Conservation (phyloP, 2,888 invertebrate genomes). For the Agrotis segetum region DNA sequence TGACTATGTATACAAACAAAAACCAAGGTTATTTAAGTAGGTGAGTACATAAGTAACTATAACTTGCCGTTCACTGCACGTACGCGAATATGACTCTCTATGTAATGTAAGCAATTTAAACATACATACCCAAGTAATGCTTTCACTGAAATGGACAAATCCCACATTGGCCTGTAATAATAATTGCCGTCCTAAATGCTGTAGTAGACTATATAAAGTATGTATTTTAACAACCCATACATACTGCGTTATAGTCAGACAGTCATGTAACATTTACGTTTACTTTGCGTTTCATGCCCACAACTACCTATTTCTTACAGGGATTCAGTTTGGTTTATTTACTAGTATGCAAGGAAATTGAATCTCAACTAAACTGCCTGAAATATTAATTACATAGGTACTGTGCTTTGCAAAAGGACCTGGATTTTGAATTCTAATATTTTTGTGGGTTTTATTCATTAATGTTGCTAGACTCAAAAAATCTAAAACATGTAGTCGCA, state of each 20-base stretch:
- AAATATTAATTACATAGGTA: no score
- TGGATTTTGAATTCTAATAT: no score
- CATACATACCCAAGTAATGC: not conserved
- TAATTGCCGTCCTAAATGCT: no score
- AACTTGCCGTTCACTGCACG: slow-evolving; percentile 25
- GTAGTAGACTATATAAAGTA: no score
- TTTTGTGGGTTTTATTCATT: not conserved
- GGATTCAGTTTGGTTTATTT: no score
- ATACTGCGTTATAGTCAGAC: not conserved
- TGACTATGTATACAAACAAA: slow-evolving; percentile 45
- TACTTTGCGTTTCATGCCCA: no score
- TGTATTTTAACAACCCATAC: no score
- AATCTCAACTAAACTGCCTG: no score
- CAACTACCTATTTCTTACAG: not conserved
- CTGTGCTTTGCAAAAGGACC: no score
- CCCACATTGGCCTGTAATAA: no score
- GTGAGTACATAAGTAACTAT: not conserved
- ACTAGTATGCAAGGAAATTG: no score
- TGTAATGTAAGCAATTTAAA: slow-evolving; percentile 13
- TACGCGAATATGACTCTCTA: slow-evolving; percentile 21
- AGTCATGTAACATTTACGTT: no score
- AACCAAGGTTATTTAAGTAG: slow-evolving; percentile 40
- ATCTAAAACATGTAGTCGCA: accelerated
- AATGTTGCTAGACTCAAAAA: slow-evolving; percentile 12
- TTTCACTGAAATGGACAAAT: not conserved